Evolutionary conservation across 2,113 vertebrate genomes (phyloP), one percentile per base, ranked within the genome.

Genomic region (Burhinus oedicnemus): DNA sequence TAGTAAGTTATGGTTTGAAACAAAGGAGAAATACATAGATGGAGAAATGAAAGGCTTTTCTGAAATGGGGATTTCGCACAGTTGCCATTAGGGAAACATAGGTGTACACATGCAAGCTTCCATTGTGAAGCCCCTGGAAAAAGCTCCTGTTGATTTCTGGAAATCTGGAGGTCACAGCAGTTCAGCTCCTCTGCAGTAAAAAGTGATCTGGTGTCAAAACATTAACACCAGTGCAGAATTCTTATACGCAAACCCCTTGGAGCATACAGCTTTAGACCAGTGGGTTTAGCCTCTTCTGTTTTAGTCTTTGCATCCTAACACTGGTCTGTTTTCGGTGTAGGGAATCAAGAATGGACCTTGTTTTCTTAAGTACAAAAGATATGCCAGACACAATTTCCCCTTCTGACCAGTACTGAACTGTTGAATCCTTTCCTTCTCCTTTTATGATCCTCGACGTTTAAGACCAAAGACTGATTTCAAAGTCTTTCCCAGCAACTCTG

Each of bases 191-290:
- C 38, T 58, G 32, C 62, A 74, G 34, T 85, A 89, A 77, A 79
- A 94, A n/a, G 74, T 87, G 61, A 69, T 89, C 52, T 18, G 22
- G 45, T 87, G 40, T 93, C 66, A 89, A 77, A 91, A 62, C 20
- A 70, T 72, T 72, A 66, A 38, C 30, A 70, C 32, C 42, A 38
- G 5, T 38, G 12, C 60, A 83, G 71, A 74, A 94, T 45, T 40
- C 58, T 83, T 85, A 16, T 4, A 62, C 0, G 0, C 54, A 83
- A 72, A 69, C 10, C 32, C 10, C 15, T 5, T 32, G 40, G 38
- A 69, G 58, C 15, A 8, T 25, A 19, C 38, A 72, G 65, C 55
- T 91, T 84, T 75, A 77, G 52, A 34, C 26, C n/a, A 91, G 38
- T 72, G 75, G 38, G 14, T 94, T 54, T 64, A 74, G 5, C 34